Evolutionary conservation across 2,888 invertebrate genomes (phyloP), one percentile per base, ranked within the genome.

Genomic region (Thymelicus lineola): DNA sequence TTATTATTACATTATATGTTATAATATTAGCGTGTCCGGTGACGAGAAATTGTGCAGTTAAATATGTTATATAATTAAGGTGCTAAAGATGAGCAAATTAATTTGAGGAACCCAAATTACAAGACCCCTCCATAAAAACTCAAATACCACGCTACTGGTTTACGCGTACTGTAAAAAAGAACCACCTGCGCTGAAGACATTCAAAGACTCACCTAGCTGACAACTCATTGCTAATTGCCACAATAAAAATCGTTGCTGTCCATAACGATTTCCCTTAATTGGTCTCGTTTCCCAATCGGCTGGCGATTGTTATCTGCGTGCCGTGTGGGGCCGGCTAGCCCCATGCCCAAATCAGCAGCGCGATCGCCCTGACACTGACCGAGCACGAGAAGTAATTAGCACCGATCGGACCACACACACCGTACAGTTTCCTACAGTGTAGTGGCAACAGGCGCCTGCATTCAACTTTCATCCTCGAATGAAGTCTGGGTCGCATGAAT

Each of bases 221-320:
- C 79, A 78, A 76, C 73, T 77, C 77, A 74, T 80, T 78, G 82
- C 84, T 87, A 84, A 88, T 87, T 86, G 81, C 85, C 74, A 76
- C 82, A 80, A 82, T 85, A 81, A 85, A 82, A 80, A 82, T 82
- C 79, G 80, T 80, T 81, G 80, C 77, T 77, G 77, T 73, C 75
- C 77, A 86, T 89, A 89, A 80, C 84, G 84, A 86, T 89, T 86
- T 86, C 75, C 89, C 86, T 84, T 91, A 90, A 91, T 91, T 89
- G 90, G 90, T 81, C 74, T 81, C 79, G 83, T 86, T 88, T 86
- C 82, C 77, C 80, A 88, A 88, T 86, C 85, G 84, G 86, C 84
- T 81, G 82, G 68, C 80, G 84, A 86, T 85, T 81, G 82, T 81
- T 84, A 87, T 88, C 87, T 75, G 78, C 77, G 77, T 76, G 76